Evolutionary conservation across 2,888 invertebrate species (phyloP), one percentile per base, ranked within the genome.

Genomic region (Nomada lathburiana): DNA sequence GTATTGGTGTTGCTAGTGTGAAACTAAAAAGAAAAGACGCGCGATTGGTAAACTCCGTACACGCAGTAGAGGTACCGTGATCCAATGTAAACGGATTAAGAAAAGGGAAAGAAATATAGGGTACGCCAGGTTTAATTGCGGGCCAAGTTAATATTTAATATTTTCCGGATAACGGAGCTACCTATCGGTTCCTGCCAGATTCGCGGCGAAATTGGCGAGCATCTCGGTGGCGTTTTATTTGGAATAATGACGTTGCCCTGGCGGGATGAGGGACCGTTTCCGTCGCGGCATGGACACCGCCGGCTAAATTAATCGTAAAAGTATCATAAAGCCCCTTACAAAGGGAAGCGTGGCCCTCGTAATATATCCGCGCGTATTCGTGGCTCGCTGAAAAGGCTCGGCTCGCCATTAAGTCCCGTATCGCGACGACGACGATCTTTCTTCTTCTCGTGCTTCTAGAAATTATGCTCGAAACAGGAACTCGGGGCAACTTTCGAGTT

Each of bases 221-320:
- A 57, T 70, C 74, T 69, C 63, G 80, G 20, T 52, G 53, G 50
- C n/a, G 50, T 52, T 20, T 53, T 55, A 23, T 65, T 84, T 84
- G 59, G 73, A 67, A 68, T 73, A 81, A 86, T 80, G 75, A 80
- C 75, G 62, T n/a, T 62, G 44, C 23, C 20, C n/a, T 10, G 57
- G 7, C 75, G 64, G 60, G 63, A 84, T 44, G 60, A 69, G 50
- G 62, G 55, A 71, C 67, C 75, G 23, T 76, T 73, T 80, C 82
- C 52, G 75, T 55, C 42, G 73, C 55, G 57, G 67, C 65, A 76
- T 53, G 69, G 50, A 20, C 57, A 26, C 59, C n/a, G 59, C 29
- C 64, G 60, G 63, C 64, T 44, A 80, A 55, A 83, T 85, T 78
- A 86, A 86, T 85, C 83, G 76, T 83, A 85, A 86, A 85, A 85